Conservation (phyloP, 2,113 vertebrate genomes). For the Dicerorhinus sumatrensis region DNA sequence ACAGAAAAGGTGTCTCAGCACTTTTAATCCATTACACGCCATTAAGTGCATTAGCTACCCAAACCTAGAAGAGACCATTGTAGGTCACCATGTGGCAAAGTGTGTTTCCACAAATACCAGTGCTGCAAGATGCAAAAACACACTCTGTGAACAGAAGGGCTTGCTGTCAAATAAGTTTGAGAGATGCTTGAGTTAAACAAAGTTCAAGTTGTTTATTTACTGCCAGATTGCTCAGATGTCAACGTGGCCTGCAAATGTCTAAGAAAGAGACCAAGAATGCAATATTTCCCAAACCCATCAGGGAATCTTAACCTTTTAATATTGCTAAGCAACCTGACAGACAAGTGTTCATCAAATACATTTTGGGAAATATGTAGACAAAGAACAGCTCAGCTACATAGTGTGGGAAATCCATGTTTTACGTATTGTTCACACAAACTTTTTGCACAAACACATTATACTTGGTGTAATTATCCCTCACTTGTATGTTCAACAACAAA, state of each 20-base stretch:
- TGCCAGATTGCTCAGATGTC: background rate
- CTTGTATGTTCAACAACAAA: background rate
- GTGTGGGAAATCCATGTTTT: background rate
- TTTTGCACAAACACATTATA: background rate
- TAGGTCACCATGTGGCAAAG: background rate
- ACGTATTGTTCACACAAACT: background rate
- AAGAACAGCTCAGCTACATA: constrained; percentile 53
- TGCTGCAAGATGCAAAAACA: background rate
- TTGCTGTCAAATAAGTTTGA: background rate
- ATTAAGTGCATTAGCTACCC: background rate
- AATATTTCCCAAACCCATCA: background rate
- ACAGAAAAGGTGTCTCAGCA: background rate
- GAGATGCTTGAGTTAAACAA: background rate
- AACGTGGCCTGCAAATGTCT: background rate
- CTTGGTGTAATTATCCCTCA: background rate
- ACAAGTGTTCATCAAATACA: background rate
- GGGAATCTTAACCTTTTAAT: background rate
- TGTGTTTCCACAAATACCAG: background rate
- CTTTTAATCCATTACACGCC: background rate
- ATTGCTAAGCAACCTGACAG: background rate
- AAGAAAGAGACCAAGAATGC: background rate
- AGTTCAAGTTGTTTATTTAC: background rate
- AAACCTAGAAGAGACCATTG: background rate
- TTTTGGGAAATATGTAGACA: background rate
- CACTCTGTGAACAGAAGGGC: background rate